Base-by-base conservation (phyloP, 2,888 invertebrate genomes). In the Polydrusus pterygomalis region DNA sequence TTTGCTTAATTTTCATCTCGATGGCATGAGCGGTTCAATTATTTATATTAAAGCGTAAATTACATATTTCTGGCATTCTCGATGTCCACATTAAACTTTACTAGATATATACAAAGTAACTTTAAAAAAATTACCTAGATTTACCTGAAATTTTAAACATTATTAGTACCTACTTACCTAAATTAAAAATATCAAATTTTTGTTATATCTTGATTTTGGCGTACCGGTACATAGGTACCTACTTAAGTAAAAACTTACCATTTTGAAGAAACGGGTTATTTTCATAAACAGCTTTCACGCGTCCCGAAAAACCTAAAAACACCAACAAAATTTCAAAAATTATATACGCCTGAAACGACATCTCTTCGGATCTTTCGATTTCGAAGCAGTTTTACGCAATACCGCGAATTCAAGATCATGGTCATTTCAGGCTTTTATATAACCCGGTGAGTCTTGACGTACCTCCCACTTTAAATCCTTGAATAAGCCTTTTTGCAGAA, bases 201-300 rank as follows among this genome's bases (percentile, higher is more conserved):
- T 25, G 5, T 25, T 25, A 25, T 25, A n/a, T 25, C 25, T 25
- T n/a, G n/a, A n/a, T n/a, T n/a, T n/a, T n/a, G n/a, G 25, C 25
- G 5, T 25, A 25, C 25, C 25, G 25, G 25, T 25, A 25, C 5
- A 25, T 3, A 25, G 1, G 5, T 3, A 25, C 5, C 5, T 25
- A 25, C 5, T 25, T n/a, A 30, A 30, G 30, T 30, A 30, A n/a
- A 13, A 30, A 73, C 76, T 78, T 77, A 77, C 78, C 79, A 51
- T 73, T 70, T 18, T 70, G 34, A 11, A 79, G 30, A 68, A 79
- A 80, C 8, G 78, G 79, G 67, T 79, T 79, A 17, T 40, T 45
- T 25, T 70, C 76, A 40, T 73, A 74, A 3, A 62, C 38, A 17
- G 70, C 74, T 0, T 56, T 6, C 54, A 56, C 68, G 18, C 20